phyloP scores from a whole-genome alignment of 2,888 invertebrate species.

The Pammene fasciana region DNA sequence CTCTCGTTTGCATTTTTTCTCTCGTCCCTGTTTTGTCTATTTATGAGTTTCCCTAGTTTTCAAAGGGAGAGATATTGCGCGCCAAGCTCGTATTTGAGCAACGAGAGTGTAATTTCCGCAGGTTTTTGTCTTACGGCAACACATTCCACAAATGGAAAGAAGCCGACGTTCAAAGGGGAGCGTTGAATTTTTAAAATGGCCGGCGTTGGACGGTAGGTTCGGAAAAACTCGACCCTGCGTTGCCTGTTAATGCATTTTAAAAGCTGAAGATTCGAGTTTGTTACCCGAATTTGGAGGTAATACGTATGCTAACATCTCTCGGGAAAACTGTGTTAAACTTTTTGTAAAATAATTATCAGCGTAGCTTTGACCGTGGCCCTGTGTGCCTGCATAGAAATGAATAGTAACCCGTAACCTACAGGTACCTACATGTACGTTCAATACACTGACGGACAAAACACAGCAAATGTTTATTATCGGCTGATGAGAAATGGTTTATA shows the following conservation, averaged over 20 bases:
- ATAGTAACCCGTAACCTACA: no score
- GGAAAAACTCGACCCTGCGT: constrained; percentile 52
- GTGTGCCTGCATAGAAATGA: not conserved
- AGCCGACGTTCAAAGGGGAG: constrained; percentile 68
- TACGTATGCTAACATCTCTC: constrained; percentile 18
- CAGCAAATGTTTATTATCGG: no score
- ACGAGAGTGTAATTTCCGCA: constrained; percentile 78
- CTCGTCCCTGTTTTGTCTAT: constrained; percentile 67
- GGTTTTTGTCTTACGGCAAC: constrained; percentile 77
- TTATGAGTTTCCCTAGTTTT: constrained; percentile 74
- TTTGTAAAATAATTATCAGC: constrained; percentile 9
- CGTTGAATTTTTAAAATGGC: constrained; percentile 71
- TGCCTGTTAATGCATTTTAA: constrained; percentile 62
- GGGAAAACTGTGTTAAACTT: constrained; percentile 16
- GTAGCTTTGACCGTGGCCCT: not conserved
- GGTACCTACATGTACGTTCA: no score
- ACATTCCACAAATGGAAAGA: constrained; percentile 76
- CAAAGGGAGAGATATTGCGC: constrained; percentile 77
- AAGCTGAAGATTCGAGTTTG: constrained; percentile 52
- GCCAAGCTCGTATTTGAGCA: constrained; percentile 72
- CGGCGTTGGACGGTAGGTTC: constrained; percentile 55
- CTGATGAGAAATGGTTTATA: no score
- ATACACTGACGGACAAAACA: no score
- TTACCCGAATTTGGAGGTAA: constrained; percentile 43
- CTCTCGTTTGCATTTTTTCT: constrained; percentile 49